These are phyloP conservation scores for Drosophila subsilvestris DNA, from an alignment of 2,888 invertebrate species.

Conservation along the genomic window DNA sequence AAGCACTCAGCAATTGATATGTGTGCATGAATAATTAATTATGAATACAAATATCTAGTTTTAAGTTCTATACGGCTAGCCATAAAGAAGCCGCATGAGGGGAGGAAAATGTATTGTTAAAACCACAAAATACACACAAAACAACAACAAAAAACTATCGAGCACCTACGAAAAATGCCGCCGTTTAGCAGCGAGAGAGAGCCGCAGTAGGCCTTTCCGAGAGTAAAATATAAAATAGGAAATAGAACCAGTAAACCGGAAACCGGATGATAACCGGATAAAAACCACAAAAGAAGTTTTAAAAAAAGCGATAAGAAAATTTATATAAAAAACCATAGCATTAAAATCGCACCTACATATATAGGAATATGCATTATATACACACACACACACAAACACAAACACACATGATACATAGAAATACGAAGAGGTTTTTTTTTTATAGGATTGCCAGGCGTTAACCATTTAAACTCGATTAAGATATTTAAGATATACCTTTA, in stretches of 20 bases:
- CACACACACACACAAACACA: constrained; percentile 21
- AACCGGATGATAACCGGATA: neutral
- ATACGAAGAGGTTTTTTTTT: constrained; percentile 30
- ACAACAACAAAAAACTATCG: constrained; percentile 7
- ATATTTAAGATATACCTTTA: neutral
- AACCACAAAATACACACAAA: constrained; percentile 14
- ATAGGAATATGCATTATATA: constrained; percentile 32
- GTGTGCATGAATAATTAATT: constrained; percentile 10
- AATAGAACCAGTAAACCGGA: neutral
- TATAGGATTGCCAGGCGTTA: constrained; percentile 26
- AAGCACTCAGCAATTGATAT: constrained; percentile 5
- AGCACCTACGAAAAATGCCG: constrained; percentile 50
- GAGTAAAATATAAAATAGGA: constrained; percentile 6
- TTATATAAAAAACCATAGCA: constrained; percentile 24
- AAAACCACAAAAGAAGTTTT: neutral
- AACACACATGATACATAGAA: constrained; percentile 17
- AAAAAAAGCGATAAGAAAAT: neutral
- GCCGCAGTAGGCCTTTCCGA: constrained; percentile 13
- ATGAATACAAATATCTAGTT: neutral
- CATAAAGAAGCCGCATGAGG: constrained; percentile 46
- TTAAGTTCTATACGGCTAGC: constrained; percentile 42
- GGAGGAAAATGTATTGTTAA: constrained; percentile 11
- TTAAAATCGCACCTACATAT: constrained; percentile 35
- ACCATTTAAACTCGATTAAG: constrained; percentile 31
- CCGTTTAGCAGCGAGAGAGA: constrained; percentile 40